These are phyloP conservation scores for Dendrocincla fuliginosa DNA, from an alignment of 2,797 vertebrate species.

Conservation along the genomic window DNA sequence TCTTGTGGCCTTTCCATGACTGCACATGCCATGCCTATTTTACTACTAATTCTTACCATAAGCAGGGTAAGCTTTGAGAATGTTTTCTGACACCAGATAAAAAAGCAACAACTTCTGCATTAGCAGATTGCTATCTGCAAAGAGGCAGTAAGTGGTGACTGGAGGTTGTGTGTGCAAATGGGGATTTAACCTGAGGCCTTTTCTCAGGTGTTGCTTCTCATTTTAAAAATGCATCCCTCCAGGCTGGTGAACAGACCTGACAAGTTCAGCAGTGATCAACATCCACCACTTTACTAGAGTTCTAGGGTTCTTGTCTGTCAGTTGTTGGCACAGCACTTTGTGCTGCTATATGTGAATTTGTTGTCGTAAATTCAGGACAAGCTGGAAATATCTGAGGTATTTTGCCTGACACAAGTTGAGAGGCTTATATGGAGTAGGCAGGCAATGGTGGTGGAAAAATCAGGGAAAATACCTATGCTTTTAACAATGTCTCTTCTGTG, in stretches of 20 bases:
- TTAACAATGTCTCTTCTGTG: constrained; percentile 57
- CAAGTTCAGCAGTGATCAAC: background rate
- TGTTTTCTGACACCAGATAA: background rate
- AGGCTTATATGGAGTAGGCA: background rate
- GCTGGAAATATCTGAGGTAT: background rate
- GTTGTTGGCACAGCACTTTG: background rate
- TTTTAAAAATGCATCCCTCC: background rate
- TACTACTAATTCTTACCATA: background rate
- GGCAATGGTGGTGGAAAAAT: constrained; percentile 31
- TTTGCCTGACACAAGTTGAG: background rate
- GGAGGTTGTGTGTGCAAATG: background rate
- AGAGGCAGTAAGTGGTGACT: background rate
- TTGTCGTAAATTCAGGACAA: background rate
- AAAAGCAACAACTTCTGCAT: background rate
- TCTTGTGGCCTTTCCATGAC: constrained; percentile 29
- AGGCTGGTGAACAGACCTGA: background rate
- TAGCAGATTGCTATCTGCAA: background rate
- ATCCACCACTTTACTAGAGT: background rate
- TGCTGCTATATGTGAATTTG: background rate
- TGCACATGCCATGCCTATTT: constrained; percentile 3
- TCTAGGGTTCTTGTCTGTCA: background rate
- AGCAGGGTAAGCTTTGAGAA: background rate
- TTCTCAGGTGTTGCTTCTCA: background rate
- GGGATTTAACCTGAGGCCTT: background rate
- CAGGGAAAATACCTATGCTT: constrained; percentile 67